Percentiles rank a stretch among this genome's conserved stretches.
Conservation (phyloP, 2,888 invertebrate species). For the Lamellibrachia columna region DNA sequence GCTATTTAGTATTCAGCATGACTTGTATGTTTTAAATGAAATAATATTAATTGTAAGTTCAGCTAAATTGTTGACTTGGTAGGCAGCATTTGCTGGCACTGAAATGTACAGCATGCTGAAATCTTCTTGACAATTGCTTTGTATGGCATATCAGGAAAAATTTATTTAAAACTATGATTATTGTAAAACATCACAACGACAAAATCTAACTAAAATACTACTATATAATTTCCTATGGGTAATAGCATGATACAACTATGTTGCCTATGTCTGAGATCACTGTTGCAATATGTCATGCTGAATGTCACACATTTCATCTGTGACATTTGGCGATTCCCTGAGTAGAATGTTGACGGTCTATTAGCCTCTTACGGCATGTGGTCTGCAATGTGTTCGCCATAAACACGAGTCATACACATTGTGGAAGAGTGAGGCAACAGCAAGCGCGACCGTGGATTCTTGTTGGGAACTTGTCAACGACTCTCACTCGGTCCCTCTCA, state of each 20-base stretch:
- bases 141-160: not conserved
- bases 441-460: conserved; percentile 61
- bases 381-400: not conserved
- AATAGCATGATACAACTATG: not conserved
- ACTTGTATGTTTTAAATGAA: not conserved
- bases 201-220: not conserved
- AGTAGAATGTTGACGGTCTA: not conserved
- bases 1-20: not conserved
- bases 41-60: not conserved
- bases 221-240: not conserved
- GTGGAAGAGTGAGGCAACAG: conserved; percentile 59
- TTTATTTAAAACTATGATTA: not conserved
- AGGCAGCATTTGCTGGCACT: not conserved
- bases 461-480: conserved; percentile 57
- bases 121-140: not conserved
- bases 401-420: conserved; percentile 38
- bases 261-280: not conserved
- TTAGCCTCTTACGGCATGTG: not conserved
- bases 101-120: not conserved
- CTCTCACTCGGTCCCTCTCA: conserved; percentile 49
- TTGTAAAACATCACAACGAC: not conserved
- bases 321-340: not conserved
- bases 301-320: not conserved
- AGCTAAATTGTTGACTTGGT: not conserved
- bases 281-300: not conserved